Percentiles rank a stretch among this genome's conserved stretches.
These are phyloP conservation scores for Malurus melanocephalus DNA, from an alignment of 2,113 vertebrate genomes.

Conservation along the genomic window DNA sequence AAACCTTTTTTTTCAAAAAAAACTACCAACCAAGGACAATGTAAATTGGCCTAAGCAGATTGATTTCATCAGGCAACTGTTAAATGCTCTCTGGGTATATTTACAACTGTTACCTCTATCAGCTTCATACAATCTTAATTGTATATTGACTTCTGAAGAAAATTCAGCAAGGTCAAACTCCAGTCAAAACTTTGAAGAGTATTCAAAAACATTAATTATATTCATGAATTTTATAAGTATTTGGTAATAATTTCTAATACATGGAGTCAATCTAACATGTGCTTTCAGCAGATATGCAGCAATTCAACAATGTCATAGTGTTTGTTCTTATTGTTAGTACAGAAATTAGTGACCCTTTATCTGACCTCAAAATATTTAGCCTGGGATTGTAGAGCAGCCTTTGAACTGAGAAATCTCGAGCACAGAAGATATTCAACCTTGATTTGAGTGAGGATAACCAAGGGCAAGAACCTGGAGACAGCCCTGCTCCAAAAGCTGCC, in stretches of 20 bases:
- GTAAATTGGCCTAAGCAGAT: neutral
- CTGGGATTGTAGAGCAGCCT: neutral
- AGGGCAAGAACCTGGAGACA: neutral
- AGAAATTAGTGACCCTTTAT: neutral
- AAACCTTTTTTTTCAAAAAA: neutral
- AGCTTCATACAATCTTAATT: conserved; percentile 36
- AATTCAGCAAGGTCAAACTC: neutral
- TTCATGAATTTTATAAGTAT: neutral
- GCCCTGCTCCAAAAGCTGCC: neutral
- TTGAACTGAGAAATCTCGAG: neutral
- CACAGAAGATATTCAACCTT: neutral
- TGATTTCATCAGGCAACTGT: neutral
- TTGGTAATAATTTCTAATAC: neutral
- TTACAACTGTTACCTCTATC: neutral
- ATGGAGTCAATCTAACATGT: neutral
- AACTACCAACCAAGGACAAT: neutral
- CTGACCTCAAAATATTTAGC: neutral
- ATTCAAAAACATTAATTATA: neutral
- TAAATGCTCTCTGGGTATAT: neutral
- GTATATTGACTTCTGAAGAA: conserved; percentile 12
- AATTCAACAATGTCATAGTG: neutral
- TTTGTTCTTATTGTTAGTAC: neutral
- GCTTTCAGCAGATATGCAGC: neutral
- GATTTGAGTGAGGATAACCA: neutral
- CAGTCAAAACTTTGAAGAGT: neutral